These are phyloP conservation scores for Rhincodon typus DNA, from an alignment of 2,797 vertebrate genomes.

Conservation along the genomic window DNA sequence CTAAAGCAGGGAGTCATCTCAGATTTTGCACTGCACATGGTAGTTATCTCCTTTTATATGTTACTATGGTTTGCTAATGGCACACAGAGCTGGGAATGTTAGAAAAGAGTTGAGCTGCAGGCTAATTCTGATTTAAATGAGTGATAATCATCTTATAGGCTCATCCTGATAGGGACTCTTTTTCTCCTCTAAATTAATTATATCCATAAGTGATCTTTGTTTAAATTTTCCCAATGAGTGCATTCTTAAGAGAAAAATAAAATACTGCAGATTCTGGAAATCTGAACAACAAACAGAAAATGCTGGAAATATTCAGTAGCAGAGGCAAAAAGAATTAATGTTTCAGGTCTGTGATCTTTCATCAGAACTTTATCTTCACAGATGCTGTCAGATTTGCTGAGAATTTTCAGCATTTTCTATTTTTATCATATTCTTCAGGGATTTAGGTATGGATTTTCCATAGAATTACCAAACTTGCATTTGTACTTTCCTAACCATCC, in stretches of 20 bases:
- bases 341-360: neutral
- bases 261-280: neutral
- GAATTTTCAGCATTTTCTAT: no score
- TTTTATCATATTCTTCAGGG: no score
- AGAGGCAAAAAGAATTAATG: neutral
- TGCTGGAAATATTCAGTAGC: neutral
- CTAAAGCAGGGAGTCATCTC: neutral
- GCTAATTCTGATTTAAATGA: constrained; percentile 31
- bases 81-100: neutral
- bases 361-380: neutral
- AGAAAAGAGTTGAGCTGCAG: constrained; percentile 18
- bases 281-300: no score
- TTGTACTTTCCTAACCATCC: neutral
- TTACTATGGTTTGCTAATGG: no score
- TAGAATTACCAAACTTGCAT: neutral
- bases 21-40: neutral
- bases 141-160: constrained; percentile 9
- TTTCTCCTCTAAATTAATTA: constrained; percentile 29
- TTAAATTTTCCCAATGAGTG: constrained; percentile 28
- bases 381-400: no score
- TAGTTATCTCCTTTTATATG: neutral
- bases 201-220: constrained; percentile 25
- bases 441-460: neutral
- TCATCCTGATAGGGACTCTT: neutral
- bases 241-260: constrained; percentile 12